Conservation (phyloP, 2,888 invertebrate species). For the Rapana venosa region DNA sequence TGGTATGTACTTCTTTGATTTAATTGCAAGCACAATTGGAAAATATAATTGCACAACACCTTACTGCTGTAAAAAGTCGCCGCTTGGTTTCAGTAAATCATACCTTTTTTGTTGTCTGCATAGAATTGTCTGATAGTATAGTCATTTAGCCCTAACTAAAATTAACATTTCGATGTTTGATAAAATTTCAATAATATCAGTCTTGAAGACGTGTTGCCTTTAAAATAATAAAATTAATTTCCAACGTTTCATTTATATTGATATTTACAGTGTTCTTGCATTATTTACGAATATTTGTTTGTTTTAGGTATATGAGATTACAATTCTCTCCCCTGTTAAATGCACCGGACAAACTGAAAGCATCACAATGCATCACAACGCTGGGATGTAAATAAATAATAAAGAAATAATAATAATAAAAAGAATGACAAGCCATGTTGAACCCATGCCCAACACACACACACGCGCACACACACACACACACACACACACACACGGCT, state of each 20-base stretch:
- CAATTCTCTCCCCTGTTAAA: no score
- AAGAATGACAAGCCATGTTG: not conserved
- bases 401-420: no score
- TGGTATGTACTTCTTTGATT: not conserved
- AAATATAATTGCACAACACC: not conserved
- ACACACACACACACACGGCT: not conserved
- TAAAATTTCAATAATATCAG: not conserved
- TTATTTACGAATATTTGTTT: not conserved
- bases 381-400: not conserved
- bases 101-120: slow-evolving; percentile 11
- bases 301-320: not conserved
- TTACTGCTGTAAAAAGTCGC: not conserved
- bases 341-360: not conserved
- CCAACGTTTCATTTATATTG: not conserved
- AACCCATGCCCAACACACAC: not conserved
- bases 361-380: not conserved
- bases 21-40: not conserved
- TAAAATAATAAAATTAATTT: not conserved
- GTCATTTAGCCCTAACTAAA: not conserved
- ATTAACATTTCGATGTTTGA: not conserved
- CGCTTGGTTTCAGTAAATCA: not conserved
- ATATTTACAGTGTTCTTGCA: not conserved
- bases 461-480: not conserved
- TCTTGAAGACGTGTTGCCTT: not conserved
- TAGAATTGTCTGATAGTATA: not conserved